Conservation (phyloP, 2,113 vertebrate genomes). For the Baryphthengus martii region DNA sequence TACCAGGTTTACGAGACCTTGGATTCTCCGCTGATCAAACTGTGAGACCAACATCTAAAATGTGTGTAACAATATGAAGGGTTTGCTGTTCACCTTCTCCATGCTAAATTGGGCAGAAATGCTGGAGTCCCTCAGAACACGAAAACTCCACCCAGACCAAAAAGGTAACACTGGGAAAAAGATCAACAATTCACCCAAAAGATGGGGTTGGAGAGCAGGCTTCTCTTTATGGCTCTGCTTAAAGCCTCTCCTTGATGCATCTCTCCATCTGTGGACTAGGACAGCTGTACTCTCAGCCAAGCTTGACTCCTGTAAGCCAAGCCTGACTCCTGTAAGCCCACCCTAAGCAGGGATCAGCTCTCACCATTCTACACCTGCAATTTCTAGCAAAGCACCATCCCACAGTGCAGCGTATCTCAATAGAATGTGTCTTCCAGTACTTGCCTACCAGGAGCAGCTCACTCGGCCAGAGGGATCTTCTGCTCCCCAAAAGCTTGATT, state of each 20-base stretch:
- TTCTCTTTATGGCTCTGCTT: not conserved
- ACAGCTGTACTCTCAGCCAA: not conserved
- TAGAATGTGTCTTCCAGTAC: not conserved
- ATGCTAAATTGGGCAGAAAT: slow-evolving; percentile 33
- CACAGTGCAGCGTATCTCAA: fast-evolving
- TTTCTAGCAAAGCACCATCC: not conserved
- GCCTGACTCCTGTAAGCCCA: not conserved
- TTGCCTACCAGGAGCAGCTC: not conserved
- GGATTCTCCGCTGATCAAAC: slow-evolving; percentile 64
- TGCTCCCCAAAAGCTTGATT: not conserved
- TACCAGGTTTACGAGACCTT: slow-evolving; percentile 65
- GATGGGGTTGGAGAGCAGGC: not conserved
- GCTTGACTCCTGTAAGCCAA: not conserved
- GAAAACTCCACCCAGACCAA: slow-evolving; percentile 35
- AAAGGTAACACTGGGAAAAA: slow-evolving; percentile 43
- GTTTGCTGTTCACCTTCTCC: slow-evolving; percentile 56
- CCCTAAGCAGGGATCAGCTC: not conserved
- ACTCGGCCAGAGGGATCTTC: not conserved
- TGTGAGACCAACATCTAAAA: slow-evolving; percentile 62
- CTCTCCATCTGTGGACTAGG: not conserved
- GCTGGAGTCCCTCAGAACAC: slow-evolving; percentile 7
- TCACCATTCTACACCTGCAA: not conserved
- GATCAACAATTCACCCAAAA: slow-evolving; percentile 40
- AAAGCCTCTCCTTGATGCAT: not conserved
- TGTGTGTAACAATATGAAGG: slow-evolving; percentile 57